Evolutionary conservation across 2,888 invertebrate genomes (phyloP).

Genomic region (Eupithecia exiguata): DNA sequence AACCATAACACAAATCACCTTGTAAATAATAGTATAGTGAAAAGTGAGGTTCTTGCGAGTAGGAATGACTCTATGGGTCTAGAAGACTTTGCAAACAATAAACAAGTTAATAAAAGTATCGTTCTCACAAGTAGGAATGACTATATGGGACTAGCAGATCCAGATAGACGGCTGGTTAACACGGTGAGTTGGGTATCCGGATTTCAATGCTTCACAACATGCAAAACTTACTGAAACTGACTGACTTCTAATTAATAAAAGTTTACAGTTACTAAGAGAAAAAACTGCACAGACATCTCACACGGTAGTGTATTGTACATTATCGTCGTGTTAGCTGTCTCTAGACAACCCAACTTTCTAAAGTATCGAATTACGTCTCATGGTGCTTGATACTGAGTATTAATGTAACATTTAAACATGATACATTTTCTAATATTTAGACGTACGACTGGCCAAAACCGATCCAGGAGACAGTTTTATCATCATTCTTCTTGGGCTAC

Average conservation of each 20-base stretch:
- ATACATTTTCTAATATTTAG: conserved; percentile 45
- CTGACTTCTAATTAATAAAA: neutral
- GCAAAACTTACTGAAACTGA: neutral
- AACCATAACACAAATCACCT: neutral
- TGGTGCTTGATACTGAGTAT: neutral
- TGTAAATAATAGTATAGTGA: neutral
- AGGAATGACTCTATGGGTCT: neutral
- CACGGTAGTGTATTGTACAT: too few species aligned
- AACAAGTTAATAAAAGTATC: neutral
- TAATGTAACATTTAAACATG: neutral
- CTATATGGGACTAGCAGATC: neutral
- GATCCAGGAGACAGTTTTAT: conserved; percentile 67
- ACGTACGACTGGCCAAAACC: conserved; percentile 66
- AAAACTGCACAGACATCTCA: too few species aligned
- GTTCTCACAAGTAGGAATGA: neutral
- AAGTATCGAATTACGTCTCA: neutral
- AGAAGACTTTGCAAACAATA: neutral
- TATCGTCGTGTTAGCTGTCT: neutral
- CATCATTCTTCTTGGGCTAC: conserved; percentile 82
- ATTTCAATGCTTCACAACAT: neutral
- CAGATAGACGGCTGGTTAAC: neutral
- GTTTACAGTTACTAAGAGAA: neutral
- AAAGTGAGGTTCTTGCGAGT: neutral
- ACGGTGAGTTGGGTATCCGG: neutral
- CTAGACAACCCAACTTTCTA: neutral